Conservation (phyloP, 2,797 vertebrate species). For the Vespertilio murinus region DNA sequence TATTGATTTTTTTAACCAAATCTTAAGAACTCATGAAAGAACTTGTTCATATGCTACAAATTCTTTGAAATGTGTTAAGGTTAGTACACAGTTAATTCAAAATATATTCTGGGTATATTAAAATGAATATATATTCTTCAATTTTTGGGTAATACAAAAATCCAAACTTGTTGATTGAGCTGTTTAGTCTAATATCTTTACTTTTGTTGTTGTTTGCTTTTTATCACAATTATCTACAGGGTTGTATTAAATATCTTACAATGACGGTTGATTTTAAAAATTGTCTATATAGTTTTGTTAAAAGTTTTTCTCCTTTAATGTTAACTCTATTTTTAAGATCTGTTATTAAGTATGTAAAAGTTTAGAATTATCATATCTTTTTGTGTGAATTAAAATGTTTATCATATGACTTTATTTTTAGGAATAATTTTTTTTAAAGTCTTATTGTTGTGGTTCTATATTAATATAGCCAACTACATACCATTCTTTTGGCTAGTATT, state of each 20-base stretch:
- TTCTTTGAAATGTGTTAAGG: background rate
- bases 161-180: background rate
- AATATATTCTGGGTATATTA: background rate
- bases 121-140: background rate
- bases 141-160: background rate
- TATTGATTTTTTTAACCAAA: conserved; percentile 8
- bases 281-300: background rate
- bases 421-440: background rate
- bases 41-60: background rate
- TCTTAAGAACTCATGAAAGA: background rate
- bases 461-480: background rate
- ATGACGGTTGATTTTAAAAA: background rate
- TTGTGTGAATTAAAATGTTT: background rate
- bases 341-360: background rate
- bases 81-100: background rate
- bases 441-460: background rate
- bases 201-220: background rate
- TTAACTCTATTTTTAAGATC: background rate
- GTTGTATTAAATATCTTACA: background rate
- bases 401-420: background rate
- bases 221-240: background rate
- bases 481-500: background rate
- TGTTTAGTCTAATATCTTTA: background rate
- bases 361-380: background rate
- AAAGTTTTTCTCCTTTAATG: background rate